Evolutionary conservation across 2,113 vertebrate species (phyloP).

Genomic region (Nothoprocta pentlandii): DNA sequence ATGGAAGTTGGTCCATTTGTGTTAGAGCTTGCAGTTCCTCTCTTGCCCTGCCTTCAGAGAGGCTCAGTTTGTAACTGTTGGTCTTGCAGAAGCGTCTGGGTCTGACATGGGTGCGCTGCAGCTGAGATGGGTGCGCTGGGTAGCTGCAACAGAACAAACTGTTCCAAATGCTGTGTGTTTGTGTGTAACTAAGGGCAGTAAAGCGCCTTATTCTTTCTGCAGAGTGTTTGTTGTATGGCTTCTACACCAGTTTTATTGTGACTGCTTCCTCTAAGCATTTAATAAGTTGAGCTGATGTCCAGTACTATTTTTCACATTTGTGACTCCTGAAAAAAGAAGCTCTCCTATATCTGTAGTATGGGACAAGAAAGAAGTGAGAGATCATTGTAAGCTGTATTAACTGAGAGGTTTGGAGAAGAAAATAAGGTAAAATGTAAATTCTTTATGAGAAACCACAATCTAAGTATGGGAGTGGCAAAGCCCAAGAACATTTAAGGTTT

Average conservation of each 20-base stretch:
- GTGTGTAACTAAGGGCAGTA: neutral
- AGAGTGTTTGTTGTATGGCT: neutral
- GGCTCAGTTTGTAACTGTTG: neutral
- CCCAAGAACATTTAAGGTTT: neutral
- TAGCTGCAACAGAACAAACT: neutral
- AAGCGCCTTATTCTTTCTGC: slow-evolving; percentile 9
- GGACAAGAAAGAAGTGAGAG: neutral
- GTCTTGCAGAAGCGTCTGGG: neutral
- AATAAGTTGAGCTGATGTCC: slow-evolving; percentile 32
- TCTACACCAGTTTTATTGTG: neutral
- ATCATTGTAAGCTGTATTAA: neutral
- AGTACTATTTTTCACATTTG: neutral
- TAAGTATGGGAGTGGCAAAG: neutral
- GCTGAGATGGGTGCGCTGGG: too few species aligned
- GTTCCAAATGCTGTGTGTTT: neutral
- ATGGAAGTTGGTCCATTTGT: neutral
- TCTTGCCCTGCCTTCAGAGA: neutral
- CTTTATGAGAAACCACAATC: neutral
- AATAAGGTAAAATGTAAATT: neutral
- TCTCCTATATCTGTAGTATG: neutral
- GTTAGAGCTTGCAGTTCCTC: neutral
- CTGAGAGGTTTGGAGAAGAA: neutral
- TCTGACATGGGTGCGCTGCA: neutral
- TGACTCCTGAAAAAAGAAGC: neutral
- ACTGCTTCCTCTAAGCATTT: slow-evolving; percentile 16